These are phyloP conservation scores for Drosophila trapezifrons DNA, from an alignment of 1,140 invertebrate species.

Conservation along the genomic window DNA sequence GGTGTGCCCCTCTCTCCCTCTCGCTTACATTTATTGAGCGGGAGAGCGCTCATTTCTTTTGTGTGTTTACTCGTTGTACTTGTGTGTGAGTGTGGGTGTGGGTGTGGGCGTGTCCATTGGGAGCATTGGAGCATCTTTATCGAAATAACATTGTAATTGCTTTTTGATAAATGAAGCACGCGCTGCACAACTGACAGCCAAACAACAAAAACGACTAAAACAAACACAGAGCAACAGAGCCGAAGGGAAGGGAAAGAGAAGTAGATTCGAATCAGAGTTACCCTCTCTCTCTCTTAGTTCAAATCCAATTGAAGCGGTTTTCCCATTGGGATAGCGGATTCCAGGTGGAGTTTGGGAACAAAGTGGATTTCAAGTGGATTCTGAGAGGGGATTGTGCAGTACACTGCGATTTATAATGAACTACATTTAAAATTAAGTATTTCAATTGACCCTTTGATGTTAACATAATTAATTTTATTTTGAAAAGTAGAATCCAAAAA, in stretches of 20 bases:
- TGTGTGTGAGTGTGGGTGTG: constrained; percentile 13
- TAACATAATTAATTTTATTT: constrained; percentile 15
- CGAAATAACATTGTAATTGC: constrained; percentile 80
- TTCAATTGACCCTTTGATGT: background rate
- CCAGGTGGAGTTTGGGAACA: constrained; percentile 2
- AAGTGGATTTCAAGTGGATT: constrained; percentile 13
- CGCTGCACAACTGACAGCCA: constrained; percentile 75
- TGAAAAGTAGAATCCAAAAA: constrained; percentile 5
- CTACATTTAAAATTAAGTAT: background rate
- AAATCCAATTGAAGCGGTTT: constrained; percentile 8
- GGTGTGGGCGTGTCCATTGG: constrained; percentile 48
- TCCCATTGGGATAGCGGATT: constrained; percentile 6
- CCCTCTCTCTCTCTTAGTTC: constrained; percentile 13
- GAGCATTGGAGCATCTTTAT: constrained; percentile 59
- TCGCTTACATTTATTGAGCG: constrained; percentile 9
- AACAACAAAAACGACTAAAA: constrained; percentile 56
- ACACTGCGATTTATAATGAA: constrained; percentile 7
- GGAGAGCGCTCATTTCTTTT: constrained; percentile 22
- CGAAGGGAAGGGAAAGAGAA: background rate
- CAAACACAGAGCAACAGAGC: constrained; percentile 23
- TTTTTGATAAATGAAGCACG: constrained; percentile 82
- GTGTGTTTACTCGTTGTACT: constrained; percentile 1
- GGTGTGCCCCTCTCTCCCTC: constrained; percentile 35
- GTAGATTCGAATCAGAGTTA: constrained; percentile 7
- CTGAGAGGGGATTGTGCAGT: background rate